A percentile compares a stretch with the other conserved stretches of the same genome.
Evolutionary conservation across 2,888 invertebrate species (phyloP).

Genomic region (Leptura quadrifasciata): DNA sequence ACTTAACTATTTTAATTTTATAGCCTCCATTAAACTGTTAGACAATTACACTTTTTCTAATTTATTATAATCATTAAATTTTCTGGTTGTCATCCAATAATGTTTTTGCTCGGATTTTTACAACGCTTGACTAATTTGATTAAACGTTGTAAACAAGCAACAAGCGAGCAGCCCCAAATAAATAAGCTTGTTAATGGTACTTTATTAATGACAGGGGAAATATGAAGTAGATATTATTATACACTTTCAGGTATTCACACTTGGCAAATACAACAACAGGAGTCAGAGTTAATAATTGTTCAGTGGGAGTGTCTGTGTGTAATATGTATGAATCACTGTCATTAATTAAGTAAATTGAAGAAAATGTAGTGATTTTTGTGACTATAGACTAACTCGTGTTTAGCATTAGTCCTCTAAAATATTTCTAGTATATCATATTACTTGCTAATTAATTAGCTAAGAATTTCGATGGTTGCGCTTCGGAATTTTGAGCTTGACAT

Average conservation of each 20-base stretch:
- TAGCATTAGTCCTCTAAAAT: no score
- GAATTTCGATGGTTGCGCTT: no score
- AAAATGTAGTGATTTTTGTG: no score
- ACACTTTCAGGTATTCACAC: slow-evolving; percentile 17
- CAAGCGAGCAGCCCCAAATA: background rate
- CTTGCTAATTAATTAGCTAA: no score
- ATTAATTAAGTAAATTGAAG: background rate
- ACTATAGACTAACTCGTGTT: no score
- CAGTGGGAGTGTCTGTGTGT: slow-evolving; percentile 19
- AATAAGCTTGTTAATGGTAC: background rate
- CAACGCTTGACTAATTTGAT: background rate
- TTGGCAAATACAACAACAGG: slow-evolving; percentile 12
- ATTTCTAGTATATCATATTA: no score
- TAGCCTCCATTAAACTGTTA: background rate
- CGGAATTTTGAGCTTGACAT: no score
- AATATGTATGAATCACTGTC: background rate
- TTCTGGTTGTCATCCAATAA: background rate
- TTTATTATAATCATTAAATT: background rate
- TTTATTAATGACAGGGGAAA: background rate
- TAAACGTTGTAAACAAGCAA: background rate
- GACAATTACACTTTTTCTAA: background rate
- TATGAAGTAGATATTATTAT: background rate
- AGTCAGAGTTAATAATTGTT: background rate
- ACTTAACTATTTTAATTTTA: no score
- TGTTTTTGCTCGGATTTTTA: background rate